Base-by-base conservation (phyloP, 1,140 invertebrate genomes). In the Drosophila orena region DNA sequence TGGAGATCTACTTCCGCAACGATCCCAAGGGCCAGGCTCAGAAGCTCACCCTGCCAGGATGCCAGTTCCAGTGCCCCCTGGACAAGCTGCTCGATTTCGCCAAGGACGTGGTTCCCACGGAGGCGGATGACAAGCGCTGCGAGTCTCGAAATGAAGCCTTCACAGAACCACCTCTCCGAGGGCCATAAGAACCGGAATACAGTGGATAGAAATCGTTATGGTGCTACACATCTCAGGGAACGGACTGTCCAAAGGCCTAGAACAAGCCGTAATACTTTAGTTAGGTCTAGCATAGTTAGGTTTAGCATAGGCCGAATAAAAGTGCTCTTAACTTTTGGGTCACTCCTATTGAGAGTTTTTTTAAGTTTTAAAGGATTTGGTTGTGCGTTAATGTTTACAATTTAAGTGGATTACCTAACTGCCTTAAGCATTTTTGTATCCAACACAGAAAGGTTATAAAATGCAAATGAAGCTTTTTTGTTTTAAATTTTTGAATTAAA, bases 1-100 rank as follows among this genome's bases (percentile, higher is more conserved):
- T 96, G 58, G 93, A 95, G 92, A 91, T 95, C 22, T 96, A 93
- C 56, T 92, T 95, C 53, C 93, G 93, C 42, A 95, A 95, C 66
- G 93, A 94, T n/a, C 94, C 94, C 1, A 80, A 91, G 38, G 77
- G 80, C 0, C 90, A 93, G 14, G 94, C 94, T 12, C 90, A 93
- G 55, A 93, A 93, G 38, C 75, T 96, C 1, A 94, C 89, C 2
- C 90, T 96, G 46, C 95, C 95, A 35, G 95, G 95, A 24, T 96
- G 95, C 91, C 92, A 93, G 8, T 92, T 91, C 47, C 92, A 93
- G 50, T 96, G 95, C 86, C 94, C 95, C 3, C 79, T 96, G 27
- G 90, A 93, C 6, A 91, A 90, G 77, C 92, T 96, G 20, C 77
- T 94, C 12, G 70, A 89, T 62, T 71, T 95, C 40, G 93, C 94